Percentiles rank a stretch among this genome's conserved stretches.
Evolutionary conservation across 2,797 vertebrate genomes (phyloP).

Genomic region (Perodicticus potto): DNA sequence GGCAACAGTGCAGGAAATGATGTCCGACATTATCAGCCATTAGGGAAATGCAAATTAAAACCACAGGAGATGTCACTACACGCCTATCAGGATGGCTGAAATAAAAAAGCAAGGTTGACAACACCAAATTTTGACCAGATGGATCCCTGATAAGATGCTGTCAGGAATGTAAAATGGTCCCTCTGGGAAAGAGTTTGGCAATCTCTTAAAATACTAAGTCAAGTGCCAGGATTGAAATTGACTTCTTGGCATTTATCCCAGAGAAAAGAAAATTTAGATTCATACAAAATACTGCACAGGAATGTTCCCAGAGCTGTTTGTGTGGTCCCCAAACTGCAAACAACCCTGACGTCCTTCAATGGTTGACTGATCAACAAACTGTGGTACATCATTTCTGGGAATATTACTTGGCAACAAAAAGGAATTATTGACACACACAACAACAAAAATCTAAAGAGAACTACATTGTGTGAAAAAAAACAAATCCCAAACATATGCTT

Average conservation of each 20-base stretch:
- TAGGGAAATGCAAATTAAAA: neutral
- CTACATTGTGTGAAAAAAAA: neutral
- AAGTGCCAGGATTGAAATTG: fast-evolving
- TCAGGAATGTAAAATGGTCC: neutral
- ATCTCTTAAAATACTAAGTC: neutral
- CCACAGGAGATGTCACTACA: fast-evolving
- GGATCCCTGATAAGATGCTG: fast-evolving
- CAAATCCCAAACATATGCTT: too few relatives aligned
- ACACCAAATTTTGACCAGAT: fast-evolving
- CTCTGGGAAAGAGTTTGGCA: too few relatives aligned
- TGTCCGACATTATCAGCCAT: fast-evolving
- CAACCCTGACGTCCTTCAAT: neutral
- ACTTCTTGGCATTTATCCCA: neutral
- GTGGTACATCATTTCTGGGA: neutral
- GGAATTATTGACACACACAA: neutral
- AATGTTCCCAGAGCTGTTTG: neutral
- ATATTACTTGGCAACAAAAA: neutral
- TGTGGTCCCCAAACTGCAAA: neutral
- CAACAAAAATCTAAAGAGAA: neutral
- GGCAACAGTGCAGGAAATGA: fast-evolving
- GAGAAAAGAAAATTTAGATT: neutral
- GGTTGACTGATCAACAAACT: neutral
- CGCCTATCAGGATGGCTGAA: too few relatives aligned
- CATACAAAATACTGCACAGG: neutral
- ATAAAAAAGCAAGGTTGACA: fast-evolving